A percentile compares a stretch with the other conserved stretches of the same genome.
These are phyloP conservation scores for Agonopterix subpropinquella DNA, from an alignment of 2,888 invertebrate genomes.

Conservation along the genomic window DNA sequence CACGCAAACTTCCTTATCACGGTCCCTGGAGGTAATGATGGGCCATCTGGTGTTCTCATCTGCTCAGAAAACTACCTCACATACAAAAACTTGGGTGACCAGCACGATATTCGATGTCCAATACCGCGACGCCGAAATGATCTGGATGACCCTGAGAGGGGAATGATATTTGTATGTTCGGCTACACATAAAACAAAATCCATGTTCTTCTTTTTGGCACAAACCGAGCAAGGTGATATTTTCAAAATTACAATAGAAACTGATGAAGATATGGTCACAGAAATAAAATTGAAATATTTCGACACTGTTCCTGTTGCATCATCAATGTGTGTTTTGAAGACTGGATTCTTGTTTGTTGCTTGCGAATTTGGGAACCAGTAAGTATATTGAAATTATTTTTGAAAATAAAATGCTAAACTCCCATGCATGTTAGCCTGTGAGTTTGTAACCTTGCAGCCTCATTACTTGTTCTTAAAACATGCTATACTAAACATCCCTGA, in stretches of 20 bases:
- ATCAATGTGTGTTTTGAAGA: conserved; percentile 98
- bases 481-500: conserved; percentile 71
- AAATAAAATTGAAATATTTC: conserved; percentile 99
- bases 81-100: conserved; percentile 99
- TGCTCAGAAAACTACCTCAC: conserved; percentile 99
- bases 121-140: conserved; percentile 98
- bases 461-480: conserved; percentile 36
- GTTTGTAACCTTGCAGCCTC: conserved; percentile 31
- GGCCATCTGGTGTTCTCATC: conserved; percentile 98
- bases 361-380: conserved; percentile 99
- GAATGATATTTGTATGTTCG: conserved; percentile 99
- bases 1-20: conserved; percentile 98
- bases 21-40: conserved; percentile 99
- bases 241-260: conserved; percentile 98
- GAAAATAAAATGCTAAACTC: conserved; percentile 3
- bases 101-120: conserved; percentile 98
- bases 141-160: conserved; percentile 98
- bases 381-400: conserved; percentile 65
- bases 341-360: conserved; percentile 98
- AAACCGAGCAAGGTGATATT: conserved; percentile 94
- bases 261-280: conserved; percentile 98
- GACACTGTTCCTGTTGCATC: conserved; percentile 98
- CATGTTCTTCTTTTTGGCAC: conserved; percentile 99
- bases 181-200: conserved; percentile 99
- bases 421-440: conserved; percentile 37